A percentile compares a stretch with the other conserved stretches of the same genome.
Conservation (phyloP, 1,140 invertebrate genomes). For the Leptinotarsa undecemlineata region DNA sequence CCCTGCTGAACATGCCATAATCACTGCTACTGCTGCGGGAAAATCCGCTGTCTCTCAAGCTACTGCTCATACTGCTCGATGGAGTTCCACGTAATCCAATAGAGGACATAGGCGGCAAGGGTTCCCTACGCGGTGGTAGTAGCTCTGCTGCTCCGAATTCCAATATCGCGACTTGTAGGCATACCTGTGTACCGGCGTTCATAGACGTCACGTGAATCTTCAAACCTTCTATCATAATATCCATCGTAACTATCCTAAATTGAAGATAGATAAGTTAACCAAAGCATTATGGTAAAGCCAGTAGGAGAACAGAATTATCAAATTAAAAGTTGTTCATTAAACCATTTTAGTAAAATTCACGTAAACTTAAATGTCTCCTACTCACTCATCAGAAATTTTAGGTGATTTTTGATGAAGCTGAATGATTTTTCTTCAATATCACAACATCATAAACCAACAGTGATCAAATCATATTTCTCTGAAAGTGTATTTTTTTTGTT, state of each 20-base stretch:
- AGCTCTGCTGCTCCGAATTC: conserved; percentile 63
- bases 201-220: conserved; percentile 76
- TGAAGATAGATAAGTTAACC: not conserved
- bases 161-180: conserved; percentile 64
- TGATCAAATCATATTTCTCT: too few species aligned
- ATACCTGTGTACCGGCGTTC: conserved; percentile 75
- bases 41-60: conserved; percentile 52
- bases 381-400: too few species aligned
- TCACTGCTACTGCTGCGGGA: conserved; percentile 64
- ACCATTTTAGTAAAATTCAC: too few species aligned
- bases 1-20: conserved; percentile 81
- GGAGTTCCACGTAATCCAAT: conserved; percentile 60
- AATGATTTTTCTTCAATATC: too few species aligned
- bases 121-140: conserved; percentile 67
- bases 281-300: not conserved
- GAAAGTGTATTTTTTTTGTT: too few species aligned
- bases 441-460: too few species aligned
- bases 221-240: conserved; percentile 78
- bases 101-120: conserved; percentile 68
- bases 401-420: too few species aligned
- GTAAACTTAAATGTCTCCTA: too few species aligned
- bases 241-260: conserved; percentile 75
- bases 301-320: not conserved
- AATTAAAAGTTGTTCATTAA: too few species aligned
- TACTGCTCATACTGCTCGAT: conserved; percentile 58